Conservation (phyloP, 1,140 invertebrate genomes). For the Anadara kagoshimensis region DNA sequence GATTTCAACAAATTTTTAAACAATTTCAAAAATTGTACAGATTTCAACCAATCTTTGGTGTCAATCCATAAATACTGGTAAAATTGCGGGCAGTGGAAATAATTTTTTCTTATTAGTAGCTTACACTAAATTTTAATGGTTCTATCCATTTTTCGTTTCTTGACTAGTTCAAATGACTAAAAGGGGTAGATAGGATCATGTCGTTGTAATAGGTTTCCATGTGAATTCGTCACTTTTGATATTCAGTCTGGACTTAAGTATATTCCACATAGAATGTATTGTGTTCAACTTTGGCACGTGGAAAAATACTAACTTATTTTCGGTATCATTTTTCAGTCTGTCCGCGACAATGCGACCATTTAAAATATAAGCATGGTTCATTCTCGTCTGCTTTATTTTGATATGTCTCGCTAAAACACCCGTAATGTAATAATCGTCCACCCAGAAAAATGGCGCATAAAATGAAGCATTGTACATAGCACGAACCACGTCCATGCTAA, state of each 20-base stretch:
- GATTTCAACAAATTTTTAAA: too few species aligned
- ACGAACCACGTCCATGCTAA: constrained; percentile 69
- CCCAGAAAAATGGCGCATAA: constrained; percentile 70
- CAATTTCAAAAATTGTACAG: too few species aligned
- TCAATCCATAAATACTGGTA: too few species aligned
- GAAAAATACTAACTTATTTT: constrained; percentile 46
- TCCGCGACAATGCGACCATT: constrained; percentile 48
- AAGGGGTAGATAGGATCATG: too few species aligned
- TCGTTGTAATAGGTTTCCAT: constrained; percentile 1
- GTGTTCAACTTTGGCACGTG: constrained; percentile 50
- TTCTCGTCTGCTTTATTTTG: constrained; percentile 43
- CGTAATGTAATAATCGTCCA: constrained; percentile 74
- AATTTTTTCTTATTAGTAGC: too few species aligned
- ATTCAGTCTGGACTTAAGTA: constrained; percentile 31
- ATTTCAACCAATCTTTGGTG: too few species aligned
- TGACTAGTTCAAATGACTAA: too few species aligned
- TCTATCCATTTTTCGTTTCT: too few species aligned
- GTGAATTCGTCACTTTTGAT: constrained; percentile 13
- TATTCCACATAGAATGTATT: constrained; percentile 52
- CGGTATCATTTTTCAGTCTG: constrained; percentile 43
- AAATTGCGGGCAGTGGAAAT: too few species aligned
- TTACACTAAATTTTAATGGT: too few species aligned
- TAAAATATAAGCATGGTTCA: constrained; percentile 56
- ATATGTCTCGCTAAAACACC: constrained; percentile 65
- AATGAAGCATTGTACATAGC: constrained; percentile 64